Percentiles rank a stretch among this genome's conserved stretches.
Conservation (phyloP, 2,797 vertebrate genomes). For the Mus spretus region DNA sequence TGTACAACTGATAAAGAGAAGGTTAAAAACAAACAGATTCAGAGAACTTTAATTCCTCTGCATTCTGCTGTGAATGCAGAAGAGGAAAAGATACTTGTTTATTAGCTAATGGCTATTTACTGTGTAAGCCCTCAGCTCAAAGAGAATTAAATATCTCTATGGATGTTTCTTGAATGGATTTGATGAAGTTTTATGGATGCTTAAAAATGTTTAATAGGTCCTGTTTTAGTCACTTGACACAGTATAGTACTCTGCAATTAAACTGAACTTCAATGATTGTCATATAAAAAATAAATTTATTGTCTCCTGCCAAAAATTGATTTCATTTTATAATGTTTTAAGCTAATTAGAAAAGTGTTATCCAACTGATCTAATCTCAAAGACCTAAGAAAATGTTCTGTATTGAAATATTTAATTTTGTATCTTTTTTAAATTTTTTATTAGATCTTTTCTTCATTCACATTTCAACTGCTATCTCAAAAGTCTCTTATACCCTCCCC, state of each 20-base stretch:
- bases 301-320: not conserved
- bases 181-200: not conserved
- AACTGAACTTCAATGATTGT: constrained; percentile 66
- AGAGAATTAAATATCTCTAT: constrained; percentile 61
- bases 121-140: constrained; percentile 53
- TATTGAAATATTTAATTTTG: constrained; percentile 36
- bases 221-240: constrained; percentile 27
- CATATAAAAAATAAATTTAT: constrained; percentile 32
- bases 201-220: constrained; percentile 48
- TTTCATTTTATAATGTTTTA: constrained; percentile 71
- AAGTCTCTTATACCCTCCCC: no score
- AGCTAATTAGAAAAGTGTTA: not conserved
- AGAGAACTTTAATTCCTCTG: not conserved
- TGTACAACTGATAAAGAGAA: constrained; percentile 15
- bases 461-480: no score
- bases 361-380: not conserved
- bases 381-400: constrained; percentile 29
- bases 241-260: constrained; percentile 26
- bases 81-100: not conserved
- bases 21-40: constrained; percentile 24
- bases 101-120: constrained; percentile 21
- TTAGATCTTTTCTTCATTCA: no score
- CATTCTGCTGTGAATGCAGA: not conserved
- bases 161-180: not conserved
- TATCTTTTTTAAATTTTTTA: not conserved